Conservation (phyloP, 2,113 vertebrate genomes). For the Tympanuchus pallidicinctus region DNA sequence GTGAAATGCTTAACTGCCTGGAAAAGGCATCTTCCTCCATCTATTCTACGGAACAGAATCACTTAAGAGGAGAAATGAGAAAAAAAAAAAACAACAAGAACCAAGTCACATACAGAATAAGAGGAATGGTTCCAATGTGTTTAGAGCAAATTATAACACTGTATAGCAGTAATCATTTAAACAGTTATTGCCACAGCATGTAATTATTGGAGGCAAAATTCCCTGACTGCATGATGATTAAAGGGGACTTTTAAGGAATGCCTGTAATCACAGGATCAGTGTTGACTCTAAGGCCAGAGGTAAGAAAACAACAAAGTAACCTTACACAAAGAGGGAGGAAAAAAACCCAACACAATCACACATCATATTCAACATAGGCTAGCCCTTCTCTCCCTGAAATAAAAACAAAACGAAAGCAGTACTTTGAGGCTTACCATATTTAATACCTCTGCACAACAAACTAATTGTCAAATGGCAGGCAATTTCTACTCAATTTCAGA, state of each 20-base stretch:
- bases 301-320: not conserved
- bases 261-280: not conserved
- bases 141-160: not conserved
- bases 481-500: not conserved
- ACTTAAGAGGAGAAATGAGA: rapidly evolving
- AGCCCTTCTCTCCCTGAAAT: not conserved
- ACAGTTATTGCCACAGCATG: not conserved
- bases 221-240: not conserved
- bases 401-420: not conserved
- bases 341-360: not conserved
- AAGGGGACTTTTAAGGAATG: not conserved
- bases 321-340: not conserved
- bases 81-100: not conserved
- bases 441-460: not conserved
- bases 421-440: not conserved
- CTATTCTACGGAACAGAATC: not conserved
- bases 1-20: not conserved
- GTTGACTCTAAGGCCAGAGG: not conserved
- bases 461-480: not conserved
- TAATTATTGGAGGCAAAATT: not conserved
- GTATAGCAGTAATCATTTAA: not conserved
- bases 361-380: not conserved
- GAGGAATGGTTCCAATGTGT: not conserved
- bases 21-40: not conserved
- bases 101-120: not conserved